These are phyloP conservation scores for Drosophila bocki DNA, from an alignment of 1,140 invertebrate species.

Conservation along the genomic window DNA sequence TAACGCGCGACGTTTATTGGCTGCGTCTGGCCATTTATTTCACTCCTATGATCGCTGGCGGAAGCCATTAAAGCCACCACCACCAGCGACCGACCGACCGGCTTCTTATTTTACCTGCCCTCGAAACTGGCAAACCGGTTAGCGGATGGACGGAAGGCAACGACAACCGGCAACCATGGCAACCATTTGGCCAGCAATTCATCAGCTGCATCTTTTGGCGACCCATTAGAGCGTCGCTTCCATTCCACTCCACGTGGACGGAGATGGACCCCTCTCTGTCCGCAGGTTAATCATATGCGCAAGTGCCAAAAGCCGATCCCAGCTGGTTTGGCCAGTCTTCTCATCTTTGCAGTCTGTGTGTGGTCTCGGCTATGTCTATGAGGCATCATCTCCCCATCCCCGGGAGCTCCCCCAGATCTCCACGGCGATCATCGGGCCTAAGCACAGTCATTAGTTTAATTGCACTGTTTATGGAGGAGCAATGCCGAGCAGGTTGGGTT, in stretches of 20 bases:
- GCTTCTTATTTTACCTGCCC: conserved; percentile 60
- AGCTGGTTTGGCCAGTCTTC: conserved; percentile 52
- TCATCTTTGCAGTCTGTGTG: conserved; percentile 50
- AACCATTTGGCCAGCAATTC: conserved; percentile 75
- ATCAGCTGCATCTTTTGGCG: conserved; percentile 73
- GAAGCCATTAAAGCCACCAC: conserved; percentile 85
- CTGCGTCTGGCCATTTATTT: conserved; percentile 84
- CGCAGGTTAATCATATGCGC: conserved; percentile 73
- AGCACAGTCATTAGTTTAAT: conserved; percentile 83
- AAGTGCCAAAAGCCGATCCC: conserved; percentile 69
- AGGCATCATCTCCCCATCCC: conserved; percentile 17
- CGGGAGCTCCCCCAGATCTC: not conserved
- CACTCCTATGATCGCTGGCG: conserved; percentile 84
- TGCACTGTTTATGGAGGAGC: conserved; percentile 75
- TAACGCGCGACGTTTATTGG: conserved; percentile 84
- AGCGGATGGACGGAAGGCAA: conserved; percentile 4
- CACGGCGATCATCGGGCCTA: conserved; percentile 35
- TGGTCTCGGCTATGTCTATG: conserved; percentile 63
- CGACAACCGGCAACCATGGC: conserved; percentile 69
- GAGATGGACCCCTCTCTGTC: not conserved
- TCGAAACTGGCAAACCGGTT: conserved; percentile 69
- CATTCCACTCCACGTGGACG: conserved; percentile 61
- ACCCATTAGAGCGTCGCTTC: conserved; percentile 79
- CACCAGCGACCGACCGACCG: conserved; percentile 36
- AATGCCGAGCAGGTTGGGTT: conserved; percentile 37